Evolutionary conservation across 2,888 invertebrate genomes (phyloP).

Genomic region (Argynnis bischoffii): DNA sequence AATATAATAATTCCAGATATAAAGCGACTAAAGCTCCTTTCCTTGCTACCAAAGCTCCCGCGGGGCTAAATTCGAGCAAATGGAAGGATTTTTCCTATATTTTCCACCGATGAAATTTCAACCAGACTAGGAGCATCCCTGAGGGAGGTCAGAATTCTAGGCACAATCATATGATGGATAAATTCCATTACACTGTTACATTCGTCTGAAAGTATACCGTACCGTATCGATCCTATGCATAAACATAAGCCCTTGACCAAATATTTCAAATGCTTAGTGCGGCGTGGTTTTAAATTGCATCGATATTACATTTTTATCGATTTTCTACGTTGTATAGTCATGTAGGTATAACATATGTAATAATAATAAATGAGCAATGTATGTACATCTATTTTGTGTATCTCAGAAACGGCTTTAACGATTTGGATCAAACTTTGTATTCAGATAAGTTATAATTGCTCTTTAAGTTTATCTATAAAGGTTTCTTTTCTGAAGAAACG

Average conservation of each 20-base stretch:
- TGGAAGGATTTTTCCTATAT: conserved; percentile 37
- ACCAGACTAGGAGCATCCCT: conserved; percentile 32
- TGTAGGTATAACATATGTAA: too few species aligned
- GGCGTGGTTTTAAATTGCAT: too few species aligned
- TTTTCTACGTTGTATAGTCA: too few species aligned
- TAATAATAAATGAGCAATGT: too few species aligned
- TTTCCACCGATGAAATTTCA: conserved; percentile 40
- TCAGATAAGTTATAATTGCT: too few species aligned
- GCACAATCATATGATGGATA: conserved; percentile 23
- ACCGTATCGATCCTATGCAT: not conserved
- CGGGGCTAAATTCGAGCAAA: conserved; percentile 23
- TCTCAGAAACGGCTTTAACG: too few species aligned
- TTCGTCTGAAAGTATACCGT: not conserved
- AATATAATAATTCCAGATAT: conserved; percentile 22
- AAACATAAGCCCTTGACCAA: not conserved
- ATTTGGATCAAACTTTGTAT: too few species aligned
- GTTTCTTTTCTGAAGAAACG: too few species aligned
- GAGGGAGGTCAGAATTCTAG: conserved; percentile 19
- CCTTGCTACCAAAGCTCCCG: conserved; percentile 20
- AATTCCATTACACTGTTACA: conserved; percentile 10
- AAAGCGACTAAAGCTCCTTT: conserved; percentile 12
- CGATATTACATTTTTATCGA: too few species aligned
- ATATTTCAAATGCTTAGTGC: too few species aligned
- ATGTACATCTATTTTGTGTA: too few species aligned
- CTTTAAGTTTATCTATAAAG: too few species aligned